These are phyloP conservation scores for Mus spicilegus DNA, from an alignment of 2,113 vertebrate genomes.

Conservation along the genomic window DNA sequence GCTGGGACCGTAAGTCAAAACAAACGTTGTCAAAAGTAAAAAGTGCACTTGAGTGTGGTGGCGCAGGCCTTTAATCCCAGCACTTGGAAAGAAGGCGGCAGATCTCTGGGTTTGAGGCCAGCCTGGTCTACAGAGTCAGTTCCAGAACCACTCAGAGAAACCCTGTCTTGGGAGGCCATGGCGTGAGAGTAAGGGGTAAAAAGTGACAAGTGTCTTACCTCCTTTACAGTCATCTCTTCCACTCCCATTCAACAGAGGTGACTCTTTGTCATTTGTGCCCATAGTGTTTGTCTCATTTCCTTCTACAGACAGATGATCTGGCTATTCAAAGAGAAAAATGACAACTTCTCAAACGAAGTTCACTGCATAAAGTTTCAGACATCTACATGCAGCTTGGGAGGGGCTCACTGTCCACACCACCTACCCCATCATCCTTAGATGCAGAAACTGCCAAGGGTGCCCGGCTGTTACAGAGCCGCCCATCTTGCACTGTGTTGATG, in stretches of 20 bases:
- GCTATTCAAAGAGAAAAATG: conserved; percentile 61
- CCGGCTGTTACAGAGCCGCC: conserved; percentile 81
- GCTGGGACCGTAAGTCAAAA: background rate
- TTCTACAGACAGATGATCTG: conserved; percentile 79
- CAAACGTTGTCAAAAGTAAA: background rate
- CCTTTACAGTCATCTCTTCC: conserved; percentile 84
- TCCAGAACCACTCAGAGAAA: background rate
- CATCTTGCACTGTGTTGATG: conserved; percentile 92
- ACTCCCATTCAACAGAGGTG: conserved; percentile 64
- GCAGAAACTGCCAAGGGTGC: conserved; percentile 63
- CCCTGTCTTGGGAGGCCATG: background rate
- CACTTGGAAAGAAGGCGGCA: background rate
- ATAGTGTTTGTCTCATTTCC: conserved; percentile 74
- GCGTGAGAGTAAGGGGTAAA: too few species aligned
- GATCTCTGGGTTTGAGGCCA: background rate
- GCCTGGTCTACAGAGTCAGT: background rate
- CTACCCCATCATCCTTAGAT: conserved; percentile 82
- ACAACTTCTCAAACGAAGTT: conserved; percentile 48
- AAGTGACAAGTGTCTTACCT: conserved; percentile 85
- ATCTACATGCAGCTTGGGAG: background rate
- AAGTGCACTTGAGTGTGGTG: background rate
- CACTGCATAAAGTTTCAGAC: background rate
- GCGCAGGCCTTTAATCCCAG: background rate
- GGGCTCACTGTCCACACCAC: background rate
- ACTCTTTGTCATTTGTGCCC: conserved; percentile 68